Evolutionary conservation across 2,888 invertebrate genomes (phyloP), one percentile per base, ranked within the genome.

Genomic region (Candidula unifasciata): DNA sequence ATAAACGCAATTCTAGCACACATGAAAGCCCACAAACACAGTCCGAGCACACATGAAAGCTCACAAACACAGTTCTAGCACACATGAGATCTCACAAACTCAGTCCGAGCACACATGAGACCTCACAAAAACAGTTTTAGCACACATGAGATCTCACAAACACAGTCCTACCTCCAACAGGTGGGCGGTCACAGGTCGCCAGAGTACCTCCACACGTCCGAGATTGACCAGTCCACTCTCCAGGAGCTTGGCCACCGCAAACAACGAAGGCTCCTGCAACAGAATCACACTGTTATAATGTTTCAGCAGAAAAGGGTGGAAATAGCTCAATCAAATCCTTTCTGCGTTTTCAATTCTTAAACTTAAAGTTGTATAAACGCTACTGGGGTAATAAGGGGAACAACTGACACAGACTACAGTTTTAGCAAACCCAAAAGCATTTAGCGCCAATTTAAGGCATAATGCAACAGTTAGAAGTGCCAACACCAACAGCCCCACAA

Each of bases 181-280:
- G 94, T 99, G 99, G 93, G 97, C 97, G 0, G 98, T 98, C 83
- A 99, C 95, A 0, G 98, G 98, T 88, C 97, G 95, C 99, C 99
- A 99, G 89, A 98, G 95, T 0, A 98, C 97, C 94, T 98, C 97
- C 71, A 99, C 97, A 82, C 99, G 95, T 77, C 96, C 96, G 95
- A 99, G 95, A 94, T 99, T 99, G 0, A 98, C 98, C 86, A 98
- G 94, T 0, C 98, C 98, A 0, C 98, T 98, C 94, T 99, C 99
- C n/a, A 99, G 95, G n/a, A 99, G 95, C 94, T 99, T 99, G 3
- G 99, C 98, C 3, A 99, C 98, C 3, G 99, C 98, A 94, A 99
- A 99, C 83, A 99, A 94, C 0, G 98, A 99, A 0, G 99, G 99
- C 92, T 99, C 99, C 96, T 97, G 88, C 8, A 89, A 87, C 57